phyloP scores from a whole-genome alignment of 2,797 vertebrate species.

The Prunella strophiata region DNA sequence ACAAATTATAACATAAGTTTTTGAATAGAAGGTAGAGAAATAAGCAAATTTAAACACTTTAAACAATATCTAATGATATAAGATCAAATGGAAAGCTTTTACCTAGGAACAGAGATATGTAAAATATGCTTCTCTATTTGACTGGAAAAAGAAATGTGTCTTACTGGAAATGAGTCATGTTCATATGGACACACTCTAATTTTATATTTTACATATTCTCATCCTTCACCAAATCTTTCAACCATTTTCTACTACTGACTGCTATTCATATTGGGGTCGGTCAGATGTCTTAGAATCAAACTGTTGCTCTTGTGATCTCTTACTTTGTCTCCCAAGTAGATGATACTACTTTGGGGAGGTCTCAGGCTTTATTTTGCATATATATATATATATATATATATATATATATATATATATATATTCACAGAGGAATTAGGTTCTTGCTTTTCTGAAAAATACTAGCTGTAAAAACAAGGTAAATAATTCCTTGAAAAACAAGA shows the following conservation, averaged over 20 bases:
- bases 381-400: not conserved
- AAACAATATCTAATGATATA: not conserved
- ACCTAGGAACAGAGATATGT: not conserved
- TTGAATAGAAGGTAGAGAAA: not conserved
- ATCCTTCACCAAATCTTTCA: not conserved
- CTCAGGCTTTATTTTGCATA: not conserved
- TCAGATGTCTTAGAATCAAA: not conserved
- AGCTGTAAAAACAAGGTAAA: not conserved
- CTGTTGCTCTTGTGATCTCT: not conserved
- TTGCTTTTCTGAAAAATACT: not conserved
- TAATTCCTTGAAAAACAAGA: not conserved
- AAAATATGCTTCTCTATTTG: not conserved
- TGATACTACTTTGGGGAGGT: not conserved
- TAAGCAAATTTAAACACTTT: not conserved
- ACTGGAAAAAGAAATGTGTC: not conserved
- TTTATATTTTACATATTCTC: not conserved
- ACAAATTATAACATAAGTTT: not conserved
- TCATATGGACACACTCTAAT: not conserved
- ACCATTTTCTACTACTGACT: not conserved
- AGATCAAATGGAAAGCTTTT: not conserved
- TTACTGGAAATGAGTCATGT: not conserved
- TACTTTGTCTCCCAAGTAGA: not conserved
- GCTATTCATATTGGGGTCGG: not conserved
- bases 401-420: not conserved
- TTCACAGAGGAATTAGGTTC: not conserved